A percentile compares a stretch with the other conserved stretches of the same genome.
These are phyloP conservation scores for Cavia aperea DNA, from an alignment of 2,113 vertebrate genomes.

Conservation along the genomic window DNA sequence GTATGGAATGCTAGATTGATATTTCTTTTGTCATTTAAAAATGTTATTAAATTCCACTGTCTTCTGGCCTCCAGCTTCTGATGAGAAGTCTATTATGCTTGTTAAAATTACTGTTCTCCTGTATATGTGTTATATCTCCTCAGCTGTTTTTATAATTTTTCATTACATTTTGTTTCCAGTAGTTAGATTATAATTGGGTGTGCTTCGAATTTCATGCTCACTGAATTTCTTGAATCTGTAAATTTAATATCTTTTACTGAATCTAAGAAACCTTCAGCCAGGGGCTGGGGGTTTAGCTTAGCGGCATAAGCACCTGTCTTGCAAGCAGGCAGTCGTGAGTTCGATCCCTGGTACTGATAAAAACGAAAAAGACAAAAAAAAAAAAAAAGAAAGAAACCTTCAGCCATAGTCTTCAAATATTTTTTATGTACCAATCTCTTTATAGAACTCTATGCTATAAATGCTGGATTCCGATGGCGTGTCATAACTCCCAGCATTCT, in stretches of 20 bases:
- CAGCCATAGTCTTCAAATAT: not conserved
- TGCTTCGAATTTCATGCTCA: not conserved
- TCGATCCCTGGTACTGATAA: no score
- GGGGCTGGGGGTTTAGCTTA: no score
- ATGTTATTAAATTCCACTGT: not conserved
- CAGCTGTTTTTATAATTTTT: slow-evolving; percentile 1
- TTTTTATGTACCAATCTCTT: not conserved
- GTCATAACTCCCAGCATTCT: not conserved
- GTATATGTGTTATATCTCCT: not conserved
- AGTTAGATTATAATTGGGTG: not conserved
- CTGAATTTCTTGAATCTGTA: slow-evolving; percentile 8
- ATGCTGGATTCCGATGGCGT: not conserved
- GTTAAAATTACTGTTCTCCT: not conserved
- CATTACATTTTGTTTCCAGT: slow-evolving; percentile 4
- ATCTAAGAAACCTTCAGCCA: not conserved
- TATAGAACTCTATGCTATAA: not conserved
- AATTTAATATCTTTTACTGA: not conserved
- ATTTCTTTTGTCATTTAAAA: not conserved
- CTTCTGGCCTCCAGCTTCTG: not conserved
- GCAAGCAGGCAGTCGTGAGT: no score
- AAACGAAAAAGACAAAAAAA: no score
- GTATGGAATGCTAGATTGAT: not conserved
- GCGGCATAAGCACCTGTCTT: no score
- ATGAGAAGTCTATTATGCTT: not conserved
- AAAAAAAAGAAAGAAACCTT: not conserved